phyloP scores from a whole-genome alignment of 2,113 vertebrate species.

The Recurvirostra avosetta region DNA sequence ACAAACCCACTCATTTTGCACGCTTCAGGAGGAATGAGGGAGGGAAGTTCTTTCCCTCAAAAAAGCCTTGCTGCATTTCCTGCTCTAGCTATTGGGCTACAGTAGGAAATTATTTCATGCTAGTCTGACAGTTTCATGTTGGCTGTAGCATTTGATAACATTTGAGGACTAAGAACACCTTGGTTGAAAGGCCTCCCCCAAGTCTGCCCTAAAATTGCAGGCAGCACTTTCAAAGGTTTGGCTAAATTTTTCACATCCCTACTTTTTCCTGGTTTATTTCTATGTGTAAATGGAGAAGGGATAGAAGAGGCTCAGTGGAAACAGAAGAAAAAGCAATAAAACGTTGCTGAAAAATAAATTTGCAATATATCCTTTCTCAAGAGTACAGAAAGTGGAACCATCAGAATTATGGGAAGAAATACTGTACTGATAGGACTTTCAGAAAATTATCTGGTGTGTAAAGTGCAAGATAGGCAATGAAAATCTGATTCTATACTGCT shows the following conservation, averaged over 20 bases:
- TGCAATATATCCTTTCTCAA: not conserved
- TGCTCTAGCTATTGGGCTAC: not conserved
- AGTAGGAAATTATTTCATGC: not conserved
- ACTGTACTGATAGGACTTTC: not conserved
- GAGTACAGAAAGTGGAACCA: not conserved
- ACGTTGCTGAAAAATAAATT: not conserved
- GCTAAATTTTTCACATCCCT: not conserved
- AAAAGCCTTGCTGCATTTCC: not conserved
- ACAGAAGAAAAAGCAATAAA: not conserved
- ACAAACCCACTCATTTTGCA: not conserved
- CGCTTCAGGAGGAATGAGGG: not conserved
- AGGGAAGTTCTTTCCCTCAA: not conserved
- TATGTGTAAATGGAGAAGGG: not conserved
- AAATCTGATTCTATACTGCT: not conserved
- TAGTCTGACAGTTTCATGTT: not conserved
- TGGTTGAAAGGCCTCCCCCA: not conserved
- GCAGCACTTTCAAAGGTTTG: not conserved
- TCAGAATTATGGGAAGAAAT: not conserved
- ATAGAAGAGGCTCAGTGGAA: not conserved
- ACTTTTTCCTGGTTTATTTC: not conserved
- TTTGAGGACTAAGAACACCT: not conserved
- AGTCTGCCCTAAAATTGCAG: not conserved
- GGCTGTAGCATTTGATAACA: not conserved
- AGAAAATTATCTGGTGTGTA: not conserved
- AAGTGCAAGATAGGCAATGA: not conserved